Base-by-base conservation (phyloP, 2,113 vertebrate species). In the Macquaria australasica region DNA sequence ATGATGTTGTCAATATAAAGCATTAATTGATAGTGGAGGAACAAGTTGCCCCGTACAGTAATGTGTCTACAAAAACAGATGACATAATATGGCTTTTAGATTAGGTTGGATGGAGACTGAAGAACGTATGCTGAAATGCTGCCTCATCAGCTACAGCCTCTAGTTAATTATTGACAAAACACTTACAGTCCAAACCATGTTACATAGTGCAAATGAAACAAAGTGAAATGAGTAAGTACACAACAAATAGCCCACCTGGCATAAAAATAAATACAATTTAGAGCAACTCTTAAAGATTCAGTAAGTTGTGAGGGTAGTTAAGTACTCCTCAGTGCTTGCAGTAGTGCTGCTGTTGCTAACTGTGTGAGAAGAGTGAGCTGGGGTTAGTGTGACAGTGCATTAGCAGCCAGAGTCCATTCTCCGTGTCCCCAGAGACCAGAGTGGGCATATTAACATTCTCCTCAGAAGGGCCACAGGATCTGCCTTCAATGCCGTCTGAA, bases 381-480 rank as follows among this genome's bases (percentile, higher is more conserved):
- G 81, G 86, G 89, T 86, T 89, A 85, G 84, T 88, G 92, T 92
- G 91, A 89, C 89, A 88, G 88, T 89, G 91, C 91, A 92, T 93
- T 94, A 93, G 92, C 90, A 92, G 92, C 92, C 88, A 88, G 70
- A 92, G 92, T 90, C 92, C 93, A 90, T 93, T 94, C 93, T 87
- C 80, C 79, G 79, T 0, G 4, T 92, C 91, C 91, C 91, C 81
- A 78, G 90, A 92, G 84, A 91, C 77, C 92, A 88, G 87, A 93
- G 88, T 51, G 37, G 92, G 74, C 86, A 81, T 93, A 95, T 96
- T 95, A 95, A 94, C 89, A 95, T 95, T 95, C 94, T 93, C 90
- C 92, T 94, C 89, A 89, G 92, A 91, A 89, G 84, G 83, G 87
- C 90, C 89, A 89, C 89, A 93, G 95, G 92, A 92, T 94, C 93